phyloP scores from a whole-genome alignment of 2,113 vertebrate species.

The Pardalotus punctatus region DNA sequence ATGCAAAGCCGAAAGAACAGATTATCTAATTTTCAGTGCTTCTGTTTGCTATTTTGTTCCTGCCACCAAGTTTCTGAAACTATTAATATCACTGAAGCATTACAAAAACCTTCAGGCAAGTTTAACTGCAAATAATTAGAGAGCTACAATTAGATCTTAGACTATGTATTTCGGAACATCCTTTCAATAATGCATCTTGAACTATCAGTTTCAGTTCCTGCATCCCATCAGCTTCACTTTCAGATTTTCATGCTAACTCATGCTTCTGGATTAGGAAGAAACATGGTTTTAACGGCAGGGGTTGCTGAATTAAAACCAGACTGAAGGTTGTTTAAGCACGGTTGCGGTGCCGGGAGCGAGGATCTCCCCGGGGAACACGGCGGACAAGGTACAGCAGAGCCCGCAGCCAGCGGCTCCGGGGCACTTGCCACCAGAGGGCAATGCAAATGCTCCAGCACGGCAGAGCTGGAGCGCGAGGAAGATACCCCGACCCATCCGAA shows the following conservation, averaged over 20 bases:
- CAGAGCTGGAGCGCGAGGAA: not conserved
- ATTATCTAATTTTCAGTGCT: not conserved
- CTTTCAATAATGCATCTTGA: not conserved
- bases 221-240: not conserved
- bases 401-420: not conserved
- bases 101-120: not conserved
- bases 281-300: fast-evolving
- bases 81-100: not conserved
- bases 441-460: not conserved
- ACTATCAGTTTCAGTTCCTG: not conserved
- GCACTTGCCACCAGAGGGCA: slow-evolving; percentile 50
- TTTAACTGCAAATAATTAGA: not conserved
- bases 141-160: not conserved
- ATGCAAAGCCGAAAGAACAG: not conserved
- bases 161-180: not conserved
- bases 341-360: not conserved
- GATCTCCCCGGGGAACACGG: fast-evolving
- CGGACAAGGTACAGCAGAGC: not conserved
- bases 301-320: not conserved
- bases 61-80: not conserved
- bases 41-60: not conserved
- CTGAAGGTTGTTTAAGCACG: fast-evolving
- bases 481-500: not conserved
- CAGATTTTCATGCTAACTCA: not conserved
- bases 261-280: not conserved